These are phyloP conservation scores for Mesoclemmys tuberculata DNA, from an alignment of 2,113 vertebrate species.

Conservation along the genomic window DNA sequence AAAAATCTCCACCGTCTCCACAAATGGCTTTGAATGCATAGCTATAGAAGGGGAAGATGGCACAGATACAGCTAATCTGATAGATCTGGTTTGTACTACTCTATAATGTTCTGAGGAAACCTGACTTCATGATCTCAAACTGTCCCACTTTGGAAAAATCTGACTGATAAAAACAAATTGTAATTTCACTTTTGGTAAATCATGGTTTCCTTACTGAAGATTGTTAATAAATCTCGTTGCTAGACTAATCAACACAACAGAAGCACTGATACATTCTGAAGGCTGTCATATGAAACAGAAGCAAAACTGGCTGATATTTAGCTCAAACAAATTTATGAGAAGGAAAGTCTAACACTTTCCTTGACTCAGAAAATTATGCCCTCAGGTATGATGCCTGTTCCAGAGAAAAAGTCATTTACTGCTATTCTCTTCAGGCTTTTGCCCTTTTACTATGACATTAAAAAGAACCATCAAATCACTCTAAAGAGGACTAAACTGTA, in stretches of 20 bases:
- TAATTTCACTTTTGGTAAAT: neutral
- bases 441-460: neutral
- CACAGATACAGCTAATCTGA: neutral
- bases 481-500: neutral
- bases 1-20: neutral
- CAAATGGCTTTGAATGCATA: neutral
- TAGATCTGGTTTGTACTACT: neutral
- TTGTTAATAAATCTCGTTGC: neutral
- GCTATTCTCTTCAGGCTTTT: neutral
- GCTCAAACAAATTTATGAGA: neutral
- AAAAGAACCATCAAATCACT: neutral
- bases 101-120: neutral
- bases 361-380: slow-evolving; percentile 32
- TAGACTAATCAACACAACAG: neutral
- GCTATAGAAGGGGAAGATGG: neutral
- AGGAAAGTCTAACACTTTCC: slow-evolving; percentile 6
- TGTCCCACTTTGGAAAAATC: neutral
- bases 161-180: neutral
- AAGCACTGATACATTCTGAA: neutral
- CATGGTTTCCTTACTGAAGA: neutral
- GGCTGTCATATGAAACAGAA: neutral
- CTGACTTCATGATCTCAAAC: neutral
- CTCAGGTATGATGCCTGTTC: neutral
- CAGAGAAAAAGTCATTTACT: neutral
- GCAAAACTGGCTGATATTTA: neutral